Base-by-base conservation (phyloP, 1,140 invertebrate genomes). In the Bombus soroeensis region DNA sequence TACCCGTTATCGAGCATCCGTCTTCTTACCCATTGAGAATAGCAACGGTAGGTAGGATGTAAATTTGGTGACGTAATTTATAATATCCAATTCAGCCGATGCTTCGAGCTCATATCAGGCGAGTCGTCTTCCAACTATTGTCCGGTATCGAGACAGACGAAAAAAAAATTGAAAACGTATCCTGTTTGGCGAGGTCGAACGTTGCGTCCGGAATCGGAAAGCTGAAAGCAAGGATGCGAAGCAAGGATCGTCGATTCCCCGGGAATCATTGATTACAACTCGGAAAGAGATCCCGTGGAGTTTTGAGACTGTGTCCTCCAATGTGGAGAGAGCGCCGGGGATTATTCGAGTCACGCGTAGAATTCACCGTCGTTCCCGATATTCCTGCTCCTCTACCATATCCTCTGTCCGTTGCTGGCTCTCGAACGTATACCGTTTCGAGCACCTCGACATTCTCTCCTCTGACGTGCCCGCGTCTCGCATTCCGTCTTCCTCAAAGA, bases 301-400 rank as follows among this genome's bases (percentile, higher is more conserved):
- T 84, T 83, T 81, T 70, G 71, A 59, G 41, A 81, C 47, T 39
- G 8, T 28, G 28, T 72, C 70, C 70, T 34, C 1, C 39, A 62
- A 84, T n/a, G 47, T 76, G 34, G 81, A n/a, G 18, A 32, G 39
- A 68, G 8, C 18, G 32, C 12, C 64, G 12, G 28, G 25, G 62
- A 73, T 81, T 88, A 90, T 91, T 91, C 87, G 62, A 84, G 89
- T 91, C 87, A 88, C 89, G 89, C 81, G 70, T 82, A 83, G 43
- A 78, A 87, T 91, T 90, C 79, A 77, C 87, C 71, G 76, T 83
- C 83, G 86, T 87, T 64, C 66, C 70, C 57, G 80, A 81, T 83
- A 86, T 88, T 84, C 81, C 41, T 47, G 86, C 80, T 59, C 80
- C 79, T 81, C 79, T 39, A 57, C 43, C 74, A 57, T 87, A 86